These are phyloP conservation scores for Linepithema humile DNA, from an alignment of 1,140 invertebrate species.

Conservation along the genomic window DNA sequence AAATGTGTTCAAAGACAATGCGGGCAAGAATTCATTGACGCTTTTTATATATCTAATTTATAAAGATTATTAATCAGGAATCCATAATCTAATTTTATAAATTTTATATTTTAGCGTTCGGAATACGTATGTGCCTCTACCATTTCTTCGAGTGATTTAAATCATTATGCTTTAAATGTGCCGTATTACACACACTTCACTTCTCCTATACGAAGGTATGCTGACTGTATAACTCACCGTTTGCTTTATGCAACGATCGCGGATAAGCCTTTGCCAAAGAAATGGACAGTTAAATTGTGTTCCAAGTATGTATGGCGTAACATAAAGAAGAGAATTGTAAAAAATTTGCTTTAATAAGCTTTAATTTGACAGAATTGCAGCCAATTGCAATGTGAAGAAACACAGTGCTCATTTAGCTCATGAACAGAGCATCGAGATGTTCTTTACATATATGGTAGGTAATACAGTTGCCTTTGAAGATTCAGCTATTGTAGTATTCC, in stretches of 20 bases:
- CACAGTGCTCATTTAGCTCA: conserved; percentile 92
- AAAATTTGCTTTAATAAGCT: conserved; percentile 30
- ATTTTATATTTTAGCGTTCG: conserved; percentile 84
- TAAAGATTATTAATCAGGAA: conserved; percentile 3
- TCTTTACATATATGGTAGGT: conserved; percentile 91
- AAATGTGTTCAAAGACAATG: conserved; percentile 93
- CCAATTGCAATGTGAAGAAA: conserved; percentile 94
- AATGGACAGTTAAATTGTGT: conserved; percentile 72
- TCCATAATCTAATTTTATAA: conserved; percentile 20
- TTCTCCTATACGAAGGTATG: conserved; percentile 96
- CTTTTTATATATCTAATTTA: conserved; percentile 5
- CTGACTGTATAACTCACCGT: conserved; percentile 96
- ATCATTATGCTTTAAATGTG: conserved; percentile 95
- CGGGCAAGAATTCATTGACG: conserved; percentile 86
- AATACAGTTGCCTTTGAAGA: conserved; percentile 88
- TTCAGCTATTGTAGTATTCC: conserved; percentile 91
- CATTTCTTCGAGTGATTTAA: conserved; percentile 85
- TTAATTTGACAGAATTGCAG: conserved; percentile 84
- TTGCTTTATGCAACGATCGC: conserved; percentile 81
- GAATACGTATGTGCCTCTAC: conserved; percentile 86
- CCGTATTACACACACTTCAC: conserved; percentile 98
- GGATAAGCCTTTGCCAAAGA: conserved; percentile 55
- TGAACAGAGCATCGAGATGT: conserved; percentile 92
- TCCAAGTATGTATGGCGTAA: conserved; percentile 60
- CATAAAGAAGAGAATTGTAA: neutral